These are phyloP conservation scores for Morus bassanus DNA, from an alignment of 2,797 vertebrate genomes.

Conservation along the genomic window DNA sequence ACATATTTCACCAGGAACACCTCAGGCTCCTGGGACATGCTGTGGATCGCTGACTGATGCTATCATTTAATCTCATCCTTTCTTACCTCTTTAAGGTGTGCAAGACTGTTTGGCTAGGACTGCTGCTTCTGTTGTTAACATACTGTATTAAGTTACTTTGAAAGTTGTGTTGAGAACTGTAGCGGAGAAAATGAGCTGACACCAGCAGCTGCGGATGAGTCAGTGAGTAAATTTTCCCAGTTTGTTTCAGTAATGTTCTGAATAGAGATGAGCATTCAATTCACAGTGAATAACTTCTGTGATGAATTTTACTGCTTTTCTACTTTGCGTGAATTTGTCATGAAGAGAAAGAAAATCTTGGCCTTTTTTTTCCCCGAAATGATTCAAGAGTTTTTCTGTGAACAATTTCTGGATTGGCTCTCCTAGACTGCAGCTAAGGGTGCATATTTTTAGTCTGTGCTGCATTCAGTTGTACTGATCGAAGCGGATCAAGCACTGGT, in stretches of 20 bases:
- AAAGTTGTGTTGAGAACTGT: not conserved
- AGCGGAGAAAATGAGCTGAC: not conserved
- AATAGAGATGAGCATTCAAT: not conserved
- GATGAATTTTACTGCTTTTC: not conserved
- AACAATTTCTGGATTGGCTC: not conserved
- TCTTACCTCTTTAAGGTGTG: not conserved
- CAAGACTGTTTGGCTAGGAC: not conserved
- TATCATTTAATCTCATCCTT: not conserved
- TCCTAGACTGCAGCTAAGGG: not conserved
- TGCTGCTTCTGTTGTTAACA: not conserved
- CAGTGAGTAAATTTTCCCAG: not conserved
- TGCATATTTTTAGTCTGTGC: not conserved
- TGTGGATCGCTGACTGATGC: not conserved
- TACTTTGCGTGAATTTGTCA: not conserved
- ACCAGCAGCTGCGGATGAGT: constrained; percentile 1
- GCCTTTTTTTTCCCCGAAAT: rapidly evolving
- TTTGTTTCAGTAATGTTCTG: not conserved
- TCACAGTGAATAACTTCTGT: not conserved
- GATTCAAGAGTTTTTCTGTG: not conserved
- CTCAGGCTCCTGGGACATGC: not conserved
- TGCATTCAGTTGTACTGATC: rapidly evolving
- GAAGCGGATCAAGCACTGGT: not conserved
- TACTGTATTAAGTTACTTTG: not conserved
- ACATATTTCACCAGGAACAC: not conserved
- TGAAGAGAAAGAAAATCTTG: not conserved